Base-by-base conservation (phyloP, 2,113 vertebrate species). In the Prolemur simus region DNA sequence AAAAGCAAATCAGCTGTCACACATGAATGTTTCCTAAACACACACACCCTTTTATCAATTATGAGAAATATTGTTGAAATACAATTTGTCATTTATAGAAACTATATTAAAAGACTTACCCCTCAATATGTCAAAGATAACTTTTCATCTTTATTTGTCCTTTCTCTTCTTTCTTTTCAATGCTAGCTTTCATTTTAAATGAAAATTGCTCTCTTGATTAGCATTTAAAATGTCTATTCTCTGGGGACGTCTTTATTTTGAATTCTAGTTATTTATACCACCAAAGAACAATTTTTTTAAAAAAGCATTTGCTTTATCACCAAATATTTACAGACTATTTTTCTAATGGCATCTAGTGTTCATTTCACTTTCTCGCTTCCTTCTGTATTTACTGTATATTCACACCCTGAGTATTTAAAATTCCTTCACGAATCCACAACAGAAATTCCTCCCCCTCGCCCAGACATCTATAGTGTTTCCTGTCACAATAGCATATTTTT, bases 271-370 rank as follows among this genome's bases (percentile, higher is more conserved):
- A 94, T 80, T 77, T 69, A 84, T 56, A 74, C 21, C 21, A 49
- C 6, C 56, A 87, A 92, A 54, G 45, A 94, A 42, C 20, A 93
- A 64, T 9, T 78, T 78, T 52, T 29, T 76, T 54, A 37, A 52
- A 42, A 47, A 88, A 76, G 32, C 71, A 42, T 45, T 76, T 20
- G 49, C 42, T 96, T 77, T 89, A 89, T 96, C 47, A 69, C n/a
- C 91, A 74, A 94, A 76, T 94, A 92, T 84, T 80, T 94, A 47
- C 58, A 87, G 81, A 37, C 85, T 58, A n/a, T 63, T 82, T 95
- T 92, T 96, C 63, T 52, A 5, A 29, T 68, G n/a, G 39, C 20
- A 21, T 58, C 54, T 49, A 60, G 5, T 64, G 25, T 74, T 73
- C 37, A 42, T 63, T 81, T 83, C 54, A 63, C 37, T 56, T 83